Evolutionary conservation across 2,113 vertebrate genomes (phyloP), one percentile per base, ranked within the genome.

Genomic region (Oncorhynchus gorbuscha): DNA sequence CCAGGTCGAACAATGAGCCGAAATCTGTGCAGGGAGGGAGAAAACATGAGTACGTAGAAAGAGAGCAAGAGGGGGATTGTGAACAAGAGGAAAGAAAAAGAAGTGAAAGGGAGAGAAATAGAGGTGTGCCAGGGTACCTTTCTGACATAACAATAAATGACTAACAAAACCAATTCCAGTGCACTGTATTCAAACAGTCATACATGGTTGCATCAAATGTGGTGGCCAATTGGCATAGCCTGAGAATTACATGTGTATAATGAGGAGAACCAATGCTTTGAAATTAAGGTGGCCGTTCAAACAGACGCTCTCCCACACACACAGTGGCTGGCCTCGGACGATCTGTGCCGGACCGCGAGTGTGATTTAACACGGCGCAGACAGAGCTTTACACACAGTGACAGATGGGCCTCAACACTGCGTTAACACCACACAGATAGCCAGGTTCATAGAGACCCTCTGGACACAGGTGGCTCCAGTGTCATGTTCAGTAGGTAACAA

Each of bases 1-100:
- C 98, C 93, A 99, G 92, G 91, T 99, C 97, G 87, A 99, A 97
- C 1, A 98, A 90, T 0, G 98, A 97, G 84, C 96, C 95, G 83
- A 98, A 97, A 95, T 99, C 97, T 99, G 79, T 8, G 4, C 24
- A 18, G 22, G 39, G 85, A 81, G 87, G 81, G n/a, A 80, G 81
- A 86, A 76, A 82, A 84, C 62, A 78, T 61, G 14, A 49, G 66
- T 39, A 39, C 7, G 20, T 26, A 45, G 49, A 48, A 13, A 20
- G 7, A 71, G 26, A 75, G 55, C 79, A 73, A 59, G 8, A 3
- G 58, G 26, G 16, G 18, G 59, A 62, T 62, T 62, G 59, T 9
- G 35, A 59, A 32, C 26, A 16, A 18, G 35, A 16, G 32, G 35
- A 77, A 55, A 55, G 16, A 55, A 1, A 55, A 55, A 55, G 5